Evolutionary conservation across 2,113 vertebrate genomes (phyloP).

Genomic region (Anguilla japonica): DNA sequence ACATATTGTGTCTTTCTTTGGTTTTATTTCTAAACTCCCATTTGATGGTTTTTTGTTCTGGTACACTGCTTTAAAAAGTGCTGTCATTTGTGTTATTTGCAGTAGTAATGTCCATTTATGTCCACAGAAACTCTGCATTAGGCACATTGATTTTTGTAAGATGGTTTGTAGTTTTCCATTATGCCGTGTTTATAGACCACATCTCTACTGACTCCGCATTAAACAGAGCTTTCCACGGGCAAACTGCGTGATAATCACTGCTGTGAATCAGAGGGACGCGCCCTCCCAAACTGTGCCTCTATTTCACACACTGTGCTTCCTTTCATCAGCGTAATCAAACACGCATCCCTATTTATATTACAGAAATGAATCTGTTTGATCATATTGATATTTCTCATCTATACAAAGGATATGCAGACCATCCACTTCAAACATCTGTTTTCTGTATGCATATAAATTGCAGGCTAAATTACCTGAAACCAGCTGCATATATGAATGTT

Average conservation of each 20-base stretch:
- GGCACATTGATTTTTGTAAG: conserved; percentile 20
- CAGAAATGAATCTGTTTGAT: not conserved
- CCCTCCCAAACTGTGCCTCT: no score
- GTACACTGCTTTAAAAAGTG: not conserved
- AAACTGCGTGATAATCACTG: not conserved
- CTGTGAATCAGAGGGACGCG: not conserved
- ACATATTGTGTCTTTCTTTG: not conserved
- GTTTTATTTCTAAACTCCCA: not conserved
- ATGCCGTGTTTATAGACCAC: not conserved
- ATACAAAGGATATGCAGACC: not conserved
- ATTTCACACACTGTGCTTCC: not conserved
- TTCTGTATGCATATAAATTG: not conserved
- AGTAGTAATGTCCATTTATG: conserved; percentile 14
- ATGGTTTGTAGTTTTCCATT: conserved; percentile 2
- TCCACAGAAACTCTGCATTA: not conserved
- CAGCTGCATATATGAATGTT: no score
- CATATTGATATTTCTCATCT: not conserved
- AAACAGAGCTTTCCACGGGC: not conserved
- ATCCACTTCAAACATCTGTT: not conserved
- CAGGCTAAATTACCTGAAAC: no score
- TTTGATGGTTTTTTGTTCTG: not conserved
- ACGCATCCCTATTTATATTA: not conserved
- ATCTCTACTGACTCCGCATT: not conserved
- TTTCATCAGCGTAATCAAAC: not conserved
- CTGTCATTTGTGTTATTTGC: conserved; percentile 11